A percentile compares a stretch with the other conserved stretches of the same genome.
phyloP scores from a whole-genome alignment of 2,797 vertebrate species.

The Harpagifer antarcticus region DNA sequence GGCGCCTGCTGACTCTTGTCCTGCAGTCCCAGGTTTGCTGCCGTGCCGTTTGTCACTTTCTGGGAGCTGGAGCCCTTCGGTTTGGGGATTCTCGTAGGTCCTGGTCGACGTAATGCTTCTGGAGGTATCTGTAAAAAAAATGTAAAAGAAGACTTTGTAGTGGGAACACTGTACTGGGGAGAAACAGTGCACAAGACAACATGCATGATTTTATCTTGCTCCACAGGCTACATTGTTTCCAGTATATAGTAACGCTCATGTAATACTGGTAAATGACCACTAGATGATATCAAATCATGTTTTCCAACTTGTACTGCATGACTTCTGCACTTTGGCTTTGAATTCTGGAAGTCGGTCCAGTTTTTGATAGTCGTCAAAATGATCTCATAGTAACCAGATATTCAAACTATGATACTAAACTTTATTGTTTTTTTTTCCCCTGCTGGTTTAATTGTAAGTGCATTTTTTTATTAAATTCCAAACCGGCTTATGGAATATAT shows the following conservation, averaged over 20 bases:
- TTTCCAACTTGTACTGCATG: background rate
- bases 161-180: background rate
- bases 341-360: too few relatives aligned
- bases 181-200: background rate
- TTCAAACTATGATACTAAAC: background rate
- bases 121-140: slow-evolving; percentile 85
- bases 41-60: slow-evolving; percentile 75
- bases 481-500: background rate
- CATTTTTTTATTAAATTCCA: background rate
- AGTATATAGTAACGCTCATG: background rate
- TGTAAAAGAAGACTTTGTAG: slow-evolving; percentile 7
- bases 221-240: background rate
- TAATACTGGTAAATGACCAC: slow-evolving; percentile 44
- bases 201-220: background rate
- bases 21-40: slow-evolving; percentile 40
- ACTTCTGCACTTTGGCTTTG: slow-evolving; percentile 10
- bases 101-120: slow-evolving; percentile 84
- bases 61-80: slow-evolving; percentile 84
- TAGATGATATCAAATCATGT: slow-evolving; percentile 65
- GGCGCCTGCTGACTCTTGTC: slow-evolving; percentile 40
- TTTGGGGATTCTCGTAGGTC: slow-evolving; percentile 92
- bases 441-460: background rate
- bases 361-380: background rate
- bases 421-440: too few relatives aligned
- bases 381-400: background rate